Percentiles rank a stretch among this genome's conserved stretches.
These are phyloP conservation scores for Apteryx mantelli DNA, from an alignment of 2,113 vertebrate genomes.

Conservation along the genomic window DNA sequence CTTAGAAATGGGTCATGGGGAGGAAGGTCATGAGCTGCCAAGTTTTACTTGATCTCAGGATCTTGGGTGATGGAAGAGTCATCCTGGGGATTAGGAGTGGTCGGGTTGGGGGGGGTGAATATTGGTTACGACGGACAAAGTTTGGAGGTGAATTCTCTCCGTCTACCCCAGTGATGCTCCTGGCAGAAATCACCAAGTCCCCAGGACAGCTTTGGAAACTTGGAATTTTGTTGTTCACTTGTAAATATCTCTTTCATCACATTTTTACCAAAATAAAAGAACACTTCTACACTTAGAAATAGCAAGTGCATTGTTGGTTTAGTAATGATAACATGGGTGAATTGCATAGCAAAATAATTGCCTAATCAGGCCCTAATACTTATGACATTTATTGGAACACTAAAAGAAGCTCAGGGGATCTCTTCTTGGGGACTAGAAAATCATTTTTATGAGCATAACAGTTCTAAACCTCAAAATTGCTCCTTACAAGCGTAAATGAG, in stretches of 20 bases:
- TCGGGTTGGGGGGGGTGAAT: neutral
- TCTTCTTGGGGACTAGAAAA: neutral
- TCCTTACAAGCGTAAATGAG: neutral
- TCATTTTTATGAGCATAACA: neutral
- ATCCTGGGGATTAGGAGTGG: rapidly evolving
- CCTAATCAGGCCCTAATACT: neutral
- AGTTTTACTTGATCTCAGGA: neutral
- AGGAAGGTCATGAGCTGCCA: neutral
- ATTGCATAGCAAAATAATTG: neutral
- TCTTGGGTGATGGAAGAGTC: neutral
- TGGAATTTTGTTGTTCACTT: neutral
- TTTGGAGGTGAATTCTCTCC: neutral
- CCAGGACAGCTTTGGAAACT: neutral
- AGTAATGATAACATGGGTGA: neutral
- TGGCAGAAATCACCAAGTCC: neutral
- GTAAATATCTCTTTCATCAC: neutral
- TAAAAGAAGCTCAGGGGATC: neutral
- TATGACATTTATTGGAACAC: neutral
- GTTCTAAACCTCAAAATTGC: neutral
- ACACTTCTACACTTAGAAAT: neutral
- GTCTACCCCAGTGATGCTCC: neutral
- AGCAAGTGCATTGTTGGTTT: neutral
- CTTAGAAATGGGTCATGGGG: neutral
- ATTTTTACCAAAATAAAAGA: neutral
- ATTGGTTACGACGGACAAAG: neutral